phyloP scores from a whole-genome alignment of 1,140 invertebrate genomes.

The Anastrepha ludens region DNA sequence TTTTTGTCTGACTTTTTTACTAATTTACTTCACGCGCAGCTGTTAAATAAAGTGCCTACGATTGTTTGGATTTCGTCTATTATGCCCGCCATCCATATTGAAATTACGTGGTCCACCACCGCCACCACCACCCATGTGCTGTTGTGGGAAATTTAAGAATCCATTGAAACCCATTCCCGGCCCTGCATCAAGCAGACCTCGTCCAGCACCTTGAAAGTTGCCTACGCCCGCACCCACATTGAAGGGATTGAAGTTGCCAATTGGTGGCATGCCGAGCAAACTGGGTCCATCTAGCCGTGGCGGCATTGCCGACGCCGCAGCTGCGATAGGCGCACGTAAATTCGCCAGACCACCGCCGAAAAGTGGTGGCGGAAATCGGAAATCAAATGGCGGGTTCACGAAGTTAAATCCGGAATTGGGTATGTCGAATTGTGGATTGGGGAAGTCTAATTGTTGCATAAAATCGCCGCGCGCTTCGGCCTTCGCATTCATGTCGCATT shows the following conservation, averaged over 20 bases:
- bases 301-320: constrained; percentile 59
- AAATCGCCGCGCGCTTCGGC: constrained; percentile 68
- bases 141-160: constrained; percentile 34
- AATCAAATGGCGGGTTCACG: not conserved
- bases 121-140: constrained; percentile 22
- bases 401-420: constrained; percentile 61
- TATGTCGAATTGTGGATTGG: constrained; percentile 60
- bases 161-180: not conserved
- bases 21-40: not conserved
- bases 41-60: constrained; percentile 54
- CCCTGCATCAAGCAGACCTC: constrained; percentile 18
- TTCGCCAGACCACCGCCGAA: not conserved
- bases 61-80: constrained; percentile 54
- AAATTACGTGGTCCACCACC: constrained; percentile 54
- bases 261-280: constrained; percentile 67
- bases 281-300: constrained; percentile 61
- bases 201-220: constrained; percentile 47
- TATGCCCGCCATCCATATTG: constrained; percentile 47
- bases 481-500: constrained; percentile 69
- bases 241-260: constrained; percentile 73
- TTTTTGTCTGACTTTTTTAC: not conserved
- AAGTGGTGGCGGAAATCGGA: not conserved
- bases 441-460: constrained; percentile 63
- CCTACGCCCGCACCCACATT: constrained; percentile 69
- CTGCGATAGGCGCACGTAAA: not conserved